A percentile compares a stretch with the other conserved stretches of the same genome.
These are phyloP conservation scores for Clangula hyemalis DNA, from an alignment of 2,797 vertebrate genomes.

Conservation along the genomic window DNA sequence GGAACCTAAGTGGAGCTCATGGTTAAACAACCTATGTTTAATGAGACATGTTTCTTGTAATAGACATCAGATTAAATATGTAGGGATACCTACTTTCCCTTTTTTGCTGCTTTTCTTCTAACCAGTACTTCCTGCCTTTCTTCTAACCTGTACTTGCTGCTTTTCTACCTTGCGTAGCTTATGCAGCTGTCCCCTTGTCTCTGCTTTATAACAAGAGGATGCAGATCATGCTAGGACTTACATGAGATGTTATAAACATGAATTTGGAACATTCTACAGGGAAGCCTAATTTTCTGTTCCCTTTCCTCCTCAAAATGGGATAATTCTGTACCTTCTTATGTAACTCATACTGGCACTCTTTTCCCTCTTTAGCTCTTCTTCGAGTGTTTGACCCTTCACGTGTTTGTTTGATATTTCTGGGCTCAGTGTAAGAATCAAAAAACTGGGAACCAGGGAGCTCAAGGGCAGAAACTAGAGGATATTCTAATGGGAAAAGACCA, in stretches of 20 bases:
- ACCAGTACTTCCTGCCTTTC: too few relatives aligned
- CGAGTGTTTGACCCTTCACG: neutral
- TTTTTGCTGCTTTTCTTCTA: neutral
- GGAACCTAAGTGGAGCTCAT: neutral
- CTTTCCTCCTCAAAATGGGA: neutral
- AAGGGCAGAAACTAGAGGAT: neutral
- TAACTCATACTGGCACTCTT: neutral
- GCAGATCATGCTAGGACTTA: neutral
- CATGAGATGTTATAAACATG: neutral
- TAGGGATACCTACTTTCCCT: neutral
- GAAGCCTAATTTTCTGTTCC: neutral
- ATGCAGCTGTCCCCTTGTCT: neutral
- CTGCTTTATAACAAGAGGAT: neutral
- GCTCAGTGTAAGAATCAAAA: neutral
- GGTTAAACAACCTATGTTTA: neutral
- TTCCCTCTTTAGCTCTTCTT: neutral
- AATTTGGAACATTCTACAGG: neutral
- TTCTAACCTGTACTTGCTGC: too few relatives aligned
- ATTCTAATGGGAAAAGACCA: neutral
- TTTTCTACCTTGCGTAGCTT: neutral
- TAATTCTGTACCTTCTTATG: neutral
- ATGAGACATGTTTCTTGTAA: neutral
- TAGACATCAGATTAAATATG: neutral
- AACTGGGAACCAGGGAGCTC: neutral
- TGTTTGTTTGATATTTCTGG: neutral